Evolutionary conservation across 2,797 vertebrate genomes (phyloP).

Genomic region (Karalla daura): DNA sequence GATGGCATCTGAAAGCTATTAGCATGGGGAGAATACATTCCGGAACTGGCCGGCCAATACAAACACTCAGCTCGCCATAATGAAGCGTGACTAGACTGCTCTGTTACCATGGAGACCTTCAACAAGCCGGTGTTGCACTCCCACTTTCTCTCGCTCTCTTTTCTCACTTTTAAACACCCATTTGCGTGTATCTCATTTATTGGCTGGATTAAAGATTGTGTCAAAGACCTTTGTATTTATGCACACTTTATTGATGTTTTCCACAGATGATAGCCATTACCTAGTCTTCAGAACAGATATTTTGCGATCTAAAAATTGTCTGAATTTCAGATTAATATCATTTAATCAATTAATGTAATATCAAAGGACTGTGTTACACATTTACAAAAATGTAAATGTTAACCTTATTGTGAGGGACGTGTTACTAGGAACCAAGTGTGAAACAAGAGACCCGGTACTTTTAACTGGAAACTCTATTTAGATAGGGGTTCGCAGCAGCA

Average conservation of each 20-base stretch:
- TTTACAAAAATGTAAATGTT: too few relatives aligned
- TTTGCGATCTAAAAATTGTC: too few relatives aligned
- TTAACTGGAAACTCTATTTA: too few relatives aligned
- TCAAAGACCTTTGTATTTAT: neutral
- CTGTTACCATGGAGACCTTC: conserved; percentile 79
- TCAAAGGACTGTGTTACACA: too few relatives aligned
- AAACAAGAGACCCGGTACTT: too few relatives aligned
- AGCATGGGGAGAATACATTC: conserved; percentile 82
- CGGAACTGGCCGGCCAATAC: conserved; percentile 79
- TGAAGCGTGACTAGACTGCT: conserved; percentile 81
- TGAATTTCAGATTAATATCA: too few relatives aligned
- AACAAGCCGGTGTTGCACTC: conserved; percentile 48
- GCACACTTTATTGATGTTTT: neutral
- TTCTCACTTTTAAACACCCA: conserved; percentile 33
- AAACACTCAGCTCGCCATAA: conserved; percentile 78
- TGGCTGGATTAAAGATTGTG: conserved; percentile 26
- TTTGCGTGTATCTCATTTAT: conserved; percentile 42
- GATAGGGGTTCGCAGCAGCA: too few relatives aligned
- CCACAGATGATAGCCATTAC: neutral
- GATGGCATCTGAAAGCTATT: conserved; percentile 83
- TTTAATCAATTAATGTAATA: too few relatives aligned
- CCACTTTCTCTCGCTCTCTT: conserved; percentile 13
- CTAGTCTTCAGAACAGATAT: neutral
- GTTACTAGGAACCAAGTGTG: too few relatives aligned
- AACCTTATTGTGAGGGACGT: too few relatives aligned